Conservation (phyloP, 1,140 invertebrate genomes). For the Drosophila truncata region DNA sequence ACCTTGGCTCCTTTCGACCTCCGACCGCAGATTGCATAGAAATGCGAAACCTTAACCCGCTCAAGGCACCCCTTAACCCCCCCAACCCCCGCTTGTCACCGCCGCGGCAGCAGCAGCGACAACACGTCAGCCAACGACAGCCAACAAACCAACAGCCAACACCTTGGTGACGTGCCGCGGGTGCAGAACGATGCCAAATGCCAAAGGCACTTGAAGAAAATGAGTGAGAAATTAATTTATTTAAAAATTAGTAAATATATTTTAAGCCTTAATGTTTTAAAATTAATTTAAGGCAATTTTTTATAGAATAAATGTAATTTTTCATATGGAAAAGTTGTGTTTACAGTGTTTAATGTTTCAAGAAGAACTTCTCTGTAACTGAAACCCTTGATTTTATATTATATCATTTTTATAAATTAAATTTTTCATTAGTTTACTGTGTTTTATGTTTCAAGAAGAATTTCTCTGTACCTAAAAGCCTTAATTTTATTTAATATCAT, state of each 20-base stretch:
- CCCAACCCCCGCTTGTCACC: neutral
- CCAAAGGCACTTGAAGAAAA: neutral
- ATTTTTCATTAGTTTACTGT: no score
- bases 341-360: no score
- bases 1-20: neutral
- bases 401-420: neutral
- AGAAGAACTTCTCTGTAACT: neutral
- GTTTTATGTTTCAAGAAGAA: no score
- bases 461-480: neutral
- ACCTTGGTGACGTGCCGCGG: conserved; percentile 41
- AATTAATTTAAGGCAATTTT: neutral
- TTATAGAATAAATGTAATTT: neutral
- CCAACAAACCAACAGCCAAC: conserved; percentile 23
- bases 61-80: conserved; percentile 10
- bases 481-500: neutral
- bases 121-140: conserved; percentile 17
- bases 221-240: neutral
- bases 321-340: no score
- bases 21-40: conserved; percentile 28
- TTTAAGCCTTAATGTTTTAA: neutral
- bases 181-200: conserved; percentile 25
- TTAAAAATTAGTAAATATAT: neutral
- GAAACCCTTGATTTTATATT: neutral
- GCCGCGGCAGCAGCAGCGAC: conserved; percentile 17
- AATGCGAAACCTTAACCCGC: conserved; percentile 21